Base-by-base conservation (phyloP, 1,140 invertebrate genomes). In the Meloidogyne floridensis region DNA sequence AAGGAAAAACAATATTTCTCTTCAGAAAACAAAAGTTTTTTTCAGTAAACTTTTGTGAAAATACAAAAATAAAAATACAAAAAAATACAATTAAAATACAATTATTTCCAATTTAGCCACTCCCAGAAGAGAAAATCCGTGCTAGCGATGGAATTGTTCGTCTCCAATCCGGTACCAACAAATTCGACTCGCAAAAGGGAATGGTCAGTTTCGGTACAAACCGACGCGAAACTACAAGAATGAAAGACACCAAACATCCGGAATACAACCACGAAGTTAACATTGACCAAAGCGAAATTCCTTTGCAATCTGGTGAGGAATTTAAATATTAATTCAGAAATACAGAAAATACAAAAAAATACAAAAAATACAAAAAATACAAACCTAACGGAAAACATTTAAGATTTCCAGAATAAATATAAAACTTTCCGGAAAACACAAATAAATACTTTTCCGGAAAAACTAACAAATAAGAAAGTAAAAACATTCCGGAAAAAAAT, bases 61-160 rank as follows among this genome's bases (percentile, higher is more conserved):
- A 75, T 42, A 18, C 18, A 15, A 20, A 43, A 54, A 20, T 13
- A 10, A 47, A 18, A 71, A 47, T 80, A 69, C 11, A 75, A 51
- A 47, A 47, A 18, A 75, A n/a, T n/a, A 47, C 59, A 73, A 10
- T 32, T 32, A 72, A 18, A 71, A 71, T 80, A 69, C 70, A 15
- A 15, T 15, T 54, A 84, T 13, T 5, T 18, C 11, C 32, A 4
- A 79, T 88, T 84, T 78, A 88, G 89, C 87, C 85, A 6, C 77
- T 89, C n/a, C 87, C 88, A 77, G 88, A 89, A 81, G 88, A 89
- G 82, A 89, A 89, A 85, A 90, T 90, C 77, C 88, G 88, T 81
- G 80, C 88, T 65, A 87, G 83, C 18, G 88, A 89, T 69, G 88
- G 88, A 54, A 89, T 89, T 76, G 89, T 89, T 72, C 89, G 88